Base-by-base conservation (phyloP, 2,888 invertebrate genomes). In the Hetaerina titia region DNA sequence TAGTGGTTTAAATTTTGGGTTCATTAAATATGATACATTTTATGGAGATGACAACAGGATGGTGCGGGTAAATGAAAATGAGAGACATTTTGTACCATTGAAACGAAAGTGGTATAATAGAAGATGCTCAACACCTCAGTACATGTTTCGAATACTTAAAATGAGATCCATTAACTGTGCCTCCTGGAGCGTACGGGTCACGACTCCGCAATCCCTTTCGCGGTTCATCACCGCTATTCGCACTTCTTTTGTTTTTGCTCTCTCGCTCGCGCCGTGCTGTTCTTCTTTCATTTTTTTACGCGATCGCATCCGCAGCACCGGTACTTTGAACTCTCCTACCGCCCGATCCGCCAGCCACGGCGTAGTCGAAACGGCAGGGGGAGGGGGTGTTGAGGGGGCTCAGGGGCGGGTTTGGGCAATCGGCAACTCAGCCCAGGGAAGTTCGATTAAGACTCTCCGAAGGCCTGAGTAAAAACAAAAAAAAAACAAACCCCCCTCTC, bases 281-380 rank as follows among this genome's bases (percentile, higher is more conserved):
- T 81, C 81, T 81, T 11, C 25, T 81, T 31, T 31, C 25, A 31
- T 81, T 25, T 81, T 15, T 31, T 31, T n/a, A 11, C 31, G 31
- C 81, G 69, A 69, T n/a, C n/a, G 69, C 4, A 5, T 69, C 69
- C 19, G 19, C 69, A 8, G 81, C 81, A 81, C 81, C 81, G 81
- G 81, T 81, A 81, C 81, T 81, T 81, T 81, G 81, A 81, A 81
- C 81, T 81, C 81, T 60, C 60, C 60, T 31, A 22, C n/a, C 81
- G 13, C 31, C 81, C 6, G 74, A n/a, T 8, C 11, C 25, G 25
- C 74, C 25, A 2, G 8, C 74, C 81, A 11, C 22, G 17, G 45
- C 45, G 45, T 45, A 45, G 45, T 45, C 45, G 45, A 45, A 45
- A 45, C 45, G 45, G 45, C 45, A 45, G 45, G 45, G 19, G 69